Base-by-base conservation (phyloP, 1,140 invertebrate species). In the Zophobas atratus region DNA sequence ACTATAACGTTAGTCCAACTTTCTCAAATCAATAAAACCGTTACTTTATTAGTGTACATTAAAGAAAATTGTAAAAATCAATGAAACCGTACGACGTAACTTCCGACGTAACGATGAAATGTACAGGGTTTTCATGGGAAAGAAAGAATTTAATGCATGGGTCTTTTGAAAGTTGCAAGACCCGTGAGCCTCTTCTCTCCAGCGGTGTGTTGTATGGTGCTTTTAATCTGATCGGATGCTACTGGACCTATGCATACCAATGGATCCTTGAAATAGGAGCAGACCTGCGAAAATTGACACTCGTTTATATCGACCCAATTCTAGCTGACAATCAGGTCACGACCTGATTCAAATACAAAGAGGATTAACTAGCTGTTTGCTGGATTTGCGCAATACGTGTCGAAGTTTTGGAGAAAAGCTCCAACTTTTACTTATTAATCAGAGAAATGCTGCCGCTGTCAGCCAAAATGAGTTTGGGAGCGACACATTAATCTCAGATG, bases 261-360 rank as follows among this genome's bases (percentile, higher is more conserved):
- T 8, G 95, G 93, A 81, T 97, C 95, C 83, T 95, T 96, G 91
- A 96, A 97, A 87, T 97, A 97, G 3, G 93, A 94, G 87, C 95
- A 97, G 78, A 94, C 93, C 93, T 95, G 87, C 0, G 85, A 85
- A 57, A 78, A 53, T 34, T 34, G 4, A 20, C 33, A 0, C 70
- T 35, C 51, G 34, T 51, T 36, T 72, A 33, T 55, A 72, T 48
- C 53, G 53, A 60, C 73, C 73, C 41, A n/a, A 43, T 74, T 60
- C 33, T 32, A n/a, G 38, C 49, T 51, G 6, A 48, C 56, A 78
- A 70, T 46, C 75, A 63, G 76, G 79, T 78, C 79, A 49, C 71
- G 79, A 80, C 79, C 79, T 48, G n/a, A 36, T 8, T 60, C 6
- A 6, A 49, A 6, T 49, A 49, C 46, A 6, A 49, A 49, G 46